Evolutionary conservation across 1,140 invertebrate species (phyloP), one percentile per base, ranked within the genome.

Genomic region (Drosophila takahashii): DNA sequence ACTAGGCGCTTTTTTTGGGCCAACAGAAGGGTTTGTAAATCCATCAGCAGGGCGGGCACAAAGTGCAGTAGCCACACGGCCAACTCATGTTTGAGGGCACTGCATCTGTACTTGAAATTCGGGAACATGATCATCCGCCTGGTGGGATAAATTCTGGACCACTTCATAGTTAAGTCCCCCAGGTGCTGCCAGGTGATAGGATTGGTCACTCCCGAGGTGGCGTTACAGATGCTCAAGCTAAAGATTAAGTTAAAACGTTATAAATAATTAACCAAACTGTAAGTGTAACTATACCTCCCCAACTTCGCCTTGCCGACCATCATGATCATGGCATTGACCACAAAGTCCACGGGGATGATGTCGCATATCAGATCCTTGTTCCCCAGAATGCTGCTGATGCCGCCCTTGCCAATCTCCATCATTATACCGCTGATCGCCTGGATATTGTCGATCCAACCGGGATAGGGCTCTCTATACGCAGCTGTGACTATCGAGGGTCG

Each of bases 391-490:
- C 95, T 96, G 67, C 97, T 95, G 29, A 98, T 95, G 0, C 97
- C 95, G 0, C 98, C 98, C 84, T 97, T 95, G 10, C 96, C 96
- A 65, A 97, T 96, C 92, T 97, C 96, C 94, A 96, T 96, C 91
- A 97, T 95, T 29, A 97, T 95, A 84, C 95, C 95, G 13, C 94
- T 95, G 2, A 95, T 95, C 16, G 98, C 98, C 91, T 96, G 97
- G n/a, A 97, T 94, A 83, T 98, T 99, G 92, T 99, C 98, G 18
- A 50, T 96, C 98, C 98, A 99, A 1, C 98, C 97, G 0, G 96
- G 95, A 87, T 94, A 95, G 0, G 96, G 96, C 90, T 97, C 96
- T 66, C 94, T 94, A 83, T 94, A 94, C 0, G 96, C 95, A 0
- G 95, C 96, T 4, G 96, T 96, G 2, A 97, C 95, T 54, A 99